Evolutionary conservation across 2,797 vertebrate genomes (phyloP), one percentile per base, ranked within the genome.

Genomic region (Cossypha caffra): DNA sequence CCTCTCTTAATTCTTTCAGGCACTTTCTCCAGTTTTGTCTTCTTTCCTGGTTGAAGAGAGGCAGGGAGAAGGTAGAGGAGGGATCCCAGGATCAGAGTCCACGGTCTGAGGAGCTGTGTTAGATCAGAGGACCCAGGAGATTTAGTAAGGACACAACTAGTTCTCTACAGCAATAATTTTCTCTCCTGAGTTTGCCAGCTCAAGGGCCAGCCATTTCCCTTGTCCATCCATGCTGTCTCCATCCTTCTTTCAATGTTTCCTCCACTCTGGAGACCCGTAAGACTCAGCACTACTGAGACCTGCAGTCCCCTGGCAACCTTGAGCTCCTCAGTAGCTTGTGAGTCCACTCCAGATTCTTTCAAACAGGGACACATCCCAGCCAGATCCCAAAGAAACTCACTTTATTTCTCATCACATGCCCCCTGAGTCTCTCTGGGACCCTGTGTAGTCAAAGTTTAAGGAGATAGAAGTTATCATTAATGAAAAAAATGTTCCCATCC

Each of bases 81-180:
- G 5, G 7, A 58, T 10, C 3, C 8, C 20, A 29, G 47, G 25
- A 31, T 0, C 16, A 58, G 9, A 17, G 17, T 48, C 11, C 0
- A 0, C 16, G 28, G 9, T 47, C 43, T 92, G 35, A 64, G 51
- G 24, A 69, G 43, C n/a, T 5, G 9, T n/a, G 13, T 17, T 19
- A 47, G 18, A 11, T 28, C 6, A 6, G 40, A 83, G 10, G 24
- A 17, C 13, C 10, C 25, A 31, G 37, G 19, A 82, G 51, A 45
- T 54, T 45, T 61, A 37, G 16, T 13, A 54, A 67, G 47, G 37
- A 11, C 1, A 3, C 24, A 68, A 15, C n/a, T 15, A 35, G 25
- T 17, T 25, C 48, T 59, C 68, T 55, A 26, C 16, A 67, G 42
- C 12, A 50, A 50, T 19, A 25, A 52, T 58, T 80, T 55, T 23